Base-by-base conservation (phyloP, 2,888 invertebrate genomes). In the Leptopterna dolabrata region DNA sequence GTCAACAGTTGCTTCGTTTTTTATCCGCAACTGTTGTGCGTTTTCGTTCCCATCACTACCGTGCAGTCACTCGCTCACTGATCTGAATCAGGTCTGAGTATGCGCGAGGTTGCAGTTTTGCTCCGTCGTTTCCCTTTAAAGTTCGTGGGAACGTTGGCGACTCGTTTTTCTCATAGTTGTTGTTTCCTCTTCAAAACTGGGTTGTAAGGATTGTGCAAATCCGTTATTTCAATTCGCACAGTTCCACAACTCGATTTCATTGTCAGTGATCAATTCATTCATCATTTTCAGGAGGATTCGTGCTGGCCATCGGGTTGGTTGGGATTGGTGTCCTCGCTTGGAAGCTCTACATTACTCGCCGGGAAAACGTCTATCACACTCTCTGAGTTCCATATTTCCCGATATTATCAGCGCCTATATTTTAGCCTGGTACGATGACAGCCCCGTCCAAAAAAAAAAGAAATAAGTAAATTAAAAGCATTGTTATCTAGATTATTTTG, bases 341-440 rank as follows among this genome's bases (percentile, higher is more conserved):
- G 93, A 97, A 97, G 91, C 97, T 97, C 92, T 97, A 97, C 93
- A 96, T 95, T 92, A 95, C 96, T 89, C 95, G 96, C 91, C 95
- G 95, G 88, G 97, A 96, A 92, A 97, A 96, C 92, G 97, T 96
- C 92, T 98, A 97, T 92, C 97, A 96, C 91, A 97, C 97, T 88
- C 95, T 97, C 92, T 97, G 96, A 96, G 63, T 24, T 78, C 78
- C 27, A 27, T 43, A 27, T 43, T 45, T 45, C 7, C 43, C 45
- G 24, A 78, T 27, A 43, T 43, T 45, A 45, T 73, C 73, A 73
- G 73, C 41, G 43, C 41, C 78, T 45, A 63, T 24, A 45, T 45
- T 78, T 78, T 78, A 78, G 78, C 78, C 78, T 41, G 78, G 27
- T 45, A 73, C 36, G 7, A 55, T 71, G 43, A n/a, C 73, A 85